Base-by-base conservation (phyloP, 2,888 invertebrate genomes). In the Scaptomyza reducta region DNA sequence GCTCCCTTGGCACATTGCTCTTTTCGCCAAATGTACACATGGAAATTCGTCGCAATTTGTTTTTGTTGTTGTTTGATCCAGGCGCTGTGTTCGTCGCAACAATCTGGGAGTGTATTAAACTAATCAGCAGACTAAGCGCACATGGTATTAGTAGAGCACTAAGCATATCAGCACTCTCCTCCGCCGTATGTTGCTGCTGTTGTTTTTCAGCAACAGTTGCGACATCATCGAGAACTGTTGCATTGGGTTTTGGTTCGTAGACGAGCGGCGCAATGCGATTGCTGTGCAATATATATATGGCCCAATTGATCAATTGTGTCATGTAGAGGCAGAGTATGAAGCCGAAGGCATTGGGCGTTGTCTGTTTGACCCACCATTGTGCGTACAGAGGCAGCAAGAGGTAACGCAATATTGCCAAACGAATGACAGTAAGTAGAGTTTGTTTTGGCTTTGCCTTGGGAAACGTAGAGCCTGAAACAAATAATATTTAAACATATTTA, bases 371-470 rank as follows among this genome's bases (percentile, higher is more conserved):
- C 97, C 97, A 98, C 98, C 98, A 98, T 90, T 94, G 94, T 89
- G 95, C 94, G 89, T 96, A 95, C 16, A 96, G 93, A 4, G 99
- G 99, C 60, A 98, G 93, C 89, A 98, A 94, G 57, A 98, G 89
- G 49, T 97, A 94, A 55, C 98, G 94, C 67, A 96, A 93, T 54
- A 97, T 93, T 6, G 98, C 98, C 89, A 96, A 94, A 91, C 96
- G 94, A 68, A 96, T 95, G 68, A 98, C 96, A 42, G 96, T 96
- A 45, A 96, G 93, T 91, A 98, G 94, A 70, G 97, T 96, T 92
- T 98, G 96, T 87, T 98, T 97, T 2, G 98, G 97, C 92, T 98
- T 98, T 14, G 97, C 96, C 93, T 98, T 98, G 13, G 98, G 96
- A 92, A 98, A 98, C 65, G 98, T 97, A 41, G 98, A 98, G 47